phyloP scores from a whole-genome alignment of 2,888 invertebrate species.

The Cephalotes varians region DNA sequence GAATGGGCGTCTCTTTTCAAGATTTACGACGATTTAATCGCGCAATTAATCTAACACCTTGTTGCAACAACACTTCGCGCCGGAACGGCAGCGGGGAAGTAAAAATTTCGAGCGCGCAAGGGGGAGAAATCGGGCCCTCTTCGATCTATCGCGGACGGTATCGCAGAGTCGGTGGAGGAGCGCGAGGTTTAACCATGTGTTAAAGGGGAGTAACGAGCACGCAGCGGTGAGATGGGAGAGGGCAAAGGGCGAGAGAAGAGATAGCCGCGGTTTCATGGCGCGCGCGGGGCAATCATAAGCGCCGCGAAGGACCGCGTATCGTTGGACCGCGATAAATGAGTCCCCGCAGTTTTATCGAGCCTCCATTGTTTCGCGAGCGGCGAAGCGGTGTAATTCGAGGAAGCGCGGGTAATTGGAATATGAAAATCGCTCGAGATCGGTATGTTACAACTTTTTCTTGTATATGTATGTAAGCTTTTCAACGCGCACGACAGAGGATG shows the following conservation, averaged over 20 bases:
- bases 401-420: background rate
- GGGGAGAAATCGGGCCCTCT: slow-evolving; percentile 18
- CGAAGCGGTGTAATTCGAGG: slow-evolving; percentile 30
- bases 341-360: slow-evolving; percentile 66
- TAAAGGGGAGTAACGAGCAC: slow-evolving; percentile 71
- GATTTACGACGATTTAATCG: slow-evolving; percentile 85
- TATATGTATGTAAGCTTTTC: background rate
- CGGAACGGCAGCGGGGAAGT: slow-evolving; percentile 49
- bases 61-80: slow-evolving; percentile 84
- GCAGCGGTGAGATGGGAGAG: slow-evolving; percentile 22
- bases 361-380: slow-evolving; percentile 68
- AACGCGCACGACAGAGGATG: background rate
- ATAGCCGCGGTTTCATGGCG: slow-evolving; percentile 14
- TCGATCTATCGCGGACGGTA: slow-evolving; percentile 73
- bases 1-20: slow-evolving; percentile 76
- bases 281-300: slow-evolving; percentile 51
- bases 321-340: slow-evolving; percentile 67
- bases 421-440: background rate
- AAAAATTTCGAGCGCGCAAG: slow-evolving; percentile 30
- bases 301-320: slow-evolving; percentile 51
- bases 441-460: background rate
- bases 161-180: slow-evolving; percentile 60
- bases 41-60: slow-evolving; percentile 86
- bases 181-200: slow-evolving; percentile 58
- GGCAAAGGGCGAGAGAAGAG: slow-evolving; percentile 29